These are phyloP conservation scores for Pseudocheirus occidentalis DNA, from an alignment of 2,797 vertebrate species.

Conservation along the genomic window DNA sequence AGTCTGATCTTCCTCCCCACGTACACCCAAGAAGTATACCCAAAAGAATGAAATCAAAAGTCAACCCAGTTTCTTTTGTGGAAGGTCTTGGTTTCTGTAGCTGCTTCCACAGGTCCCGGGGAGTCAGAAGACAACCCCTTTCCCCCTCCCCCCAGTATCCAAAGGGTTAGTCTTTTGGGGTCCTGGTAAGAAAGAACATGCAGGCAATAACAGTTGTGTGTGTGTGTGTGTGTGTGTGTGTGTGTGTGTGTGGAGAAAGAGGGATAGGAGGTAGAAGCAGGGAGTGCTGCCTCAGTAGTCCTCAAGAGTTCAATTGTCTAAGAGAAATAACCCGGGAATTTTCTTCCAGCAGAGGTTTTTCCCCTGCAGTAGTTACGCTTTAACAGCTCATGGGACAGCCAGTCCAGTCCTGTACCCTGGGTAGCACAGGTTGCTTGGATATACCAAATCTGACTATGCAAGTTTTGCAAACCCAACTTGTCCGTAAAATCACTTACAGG, in stretches of 20 bases:
- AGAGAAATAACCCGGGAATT: slow-evolving; percentile 68
- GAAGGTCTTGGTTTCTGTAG: slow-evolving; percentile 68
- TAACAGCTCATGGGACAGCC: slow-evolving; percentile 88
- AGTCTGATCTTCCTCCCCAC: slow-evolving; percentile 65
- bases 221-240: slow-evolving; percentile 46
- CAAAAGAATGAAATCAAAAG: slow-evolving; percentile 64
- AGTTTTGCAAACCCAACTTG: slow-evolving; percentile 88
- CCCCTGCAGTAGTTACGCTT: slow-evolving; percentile 83
- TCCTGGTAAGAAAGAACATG: slow-evolving; percentile 75
- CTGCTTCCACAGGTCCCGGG: slow-evolving; percentile 65
- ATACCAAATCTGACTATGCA: slow-evolving; percentile 88
- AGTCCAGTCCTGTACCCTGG: slow-evolving; percentile 90
- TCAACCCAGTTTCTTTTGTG: slow-evolving; percentile 72
- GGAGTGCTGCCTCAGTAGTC: slow-evolving; percentile 78
- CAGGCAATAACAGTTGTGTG: slow-evolving; percentile 73
- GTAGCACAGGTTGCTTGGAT: slow-evolving; percentile 91
- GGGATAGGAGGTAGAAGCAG: slow-evolving; percentile 54
- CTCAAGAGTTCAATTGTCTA: slow-evolving; percentile 64
- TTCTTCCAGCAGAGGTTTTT: slow-evolving; percentile 72
- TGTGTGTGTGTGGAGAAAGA: background rate
- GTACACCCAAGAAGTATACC: slow-evolving; percentile 67
- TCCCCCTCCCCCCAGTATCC: slow-evolving; percentile 59
- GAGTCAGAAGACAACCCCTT: slow-evolving; percentile 64
- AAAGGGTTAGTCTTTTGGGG: slow-evolving; percentile 65
- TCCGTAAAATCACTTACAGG: slow-evolving; percentile 89